A percentile compares a stretch with the other conserved stretches of the same genome.
Conservation (phyloP, 2,888 invertebrate species). For the Tetrapedia diversipes region DNA sequence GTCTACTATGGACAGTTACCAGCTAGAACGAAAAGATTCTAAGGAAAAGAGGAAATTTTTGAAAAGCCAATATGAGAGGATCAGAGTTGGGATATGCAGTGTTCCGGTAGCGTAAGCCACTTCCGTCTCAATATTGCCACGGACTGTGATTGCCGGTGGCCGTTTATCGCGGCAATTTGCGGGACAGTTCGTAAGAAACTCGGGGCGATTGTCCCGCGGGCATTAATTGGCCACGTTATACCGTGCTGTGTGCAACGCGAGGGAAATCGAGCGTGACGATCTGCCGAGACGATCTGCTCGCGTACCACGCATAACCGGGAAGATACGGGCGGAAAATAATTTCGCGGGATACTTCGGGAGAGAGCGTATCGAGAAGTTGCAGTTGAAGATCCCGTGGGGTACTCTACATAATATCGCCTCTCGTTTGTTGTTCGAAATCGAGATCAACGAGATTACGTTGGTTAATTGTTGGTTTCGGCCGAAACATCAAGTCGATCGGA, state of each 20-base stretch:
- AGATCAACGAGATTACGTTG: constrained; percentile 8
- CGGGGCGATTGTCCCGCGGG: constrained; percentile 63
- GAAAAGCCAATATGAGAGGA: no score
- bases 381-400: constrained; percentile 1
- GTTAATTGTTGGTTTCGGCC: constrained; percentile 20
- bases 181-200: constrained; percentile 65
- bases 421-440: constrained; percentile 18
- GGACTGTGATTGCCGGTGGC: constrained; percentile 29
- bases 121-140: constrained; percentile 50
- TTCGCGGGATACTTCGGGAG: constrained; percentile 28
- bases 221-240: constrained; percentile 62
- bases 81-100: no score
- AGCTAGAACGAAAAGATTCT: no score
- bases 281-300: constrained; percentile 54
- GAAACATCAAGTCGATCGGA: not conserved
- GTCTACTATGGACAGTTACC: no score
- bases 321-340: constrained; percentile 40
- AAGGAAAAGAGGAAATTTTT: no score
- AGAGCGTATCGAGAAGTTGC: constrained; percentile 27
- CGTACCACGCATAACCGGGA: constrained; percentile 27
- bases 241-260: constrained; percentile 40
- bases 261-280: constrained; percentile 67
- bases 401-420: not conserved
- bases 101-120: constrained; percentile 50
- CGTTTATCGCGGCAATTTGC: constrained; percentile 66